Evolutionary conservation across 2,113 vertebrate genomes (phyloP).

Genomic region (Carettochelys insculpta): DNA sequence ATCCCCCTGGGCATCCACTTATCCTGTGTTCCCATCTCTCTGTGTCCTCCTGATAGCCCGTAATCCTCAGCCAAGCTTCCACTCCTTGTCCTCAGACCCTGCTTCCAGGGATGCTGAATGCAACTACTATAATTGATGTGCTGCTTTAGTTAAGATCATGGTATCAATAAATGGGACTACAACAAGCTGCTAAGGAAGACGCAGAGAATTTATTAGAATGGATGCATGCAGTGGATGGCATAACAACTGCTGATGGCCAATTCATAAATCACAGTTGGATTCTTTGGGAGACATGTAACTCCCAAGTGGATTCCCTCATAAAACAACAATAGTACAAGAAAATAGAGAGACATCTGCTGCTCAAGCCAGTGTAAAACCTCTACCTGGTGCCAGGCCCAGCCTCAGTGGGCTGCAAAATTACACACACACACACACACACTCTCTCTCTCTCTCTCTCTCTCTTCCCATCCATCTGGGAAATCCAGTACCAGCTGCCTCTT

Average conservation of each 20-base stretch:
- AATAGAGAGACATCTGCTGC: constrained; percentile 35
- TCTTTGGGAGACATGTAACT: constrained; percentile 53
- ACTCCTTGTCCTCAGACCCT: constrained; percentile 23
- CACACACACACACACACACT: background rate
- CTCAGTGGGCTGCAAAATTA: constrained; percentile 6
- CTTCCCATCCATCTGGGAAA: accelerated
- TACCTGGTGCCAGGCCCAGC: background rate
- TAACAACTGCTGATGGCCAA: constrained; percentile 65
- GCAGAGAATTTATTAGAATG: constrained; percentile 56
- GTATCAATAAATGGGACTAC: constrained; percentile 55
- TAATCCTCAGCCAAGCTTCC: constrained; percentile 30
- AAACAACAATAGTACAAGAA: constrained; percentile 38
- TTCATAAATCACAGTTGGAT: constrained; percentile 66
- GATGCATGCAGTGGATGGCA: constrained; percentile 33
- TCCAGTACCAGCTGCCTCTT: background rate
- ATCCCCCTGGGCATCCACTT: background rate
- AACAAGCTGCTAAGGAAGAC: constrained; percentile 56
- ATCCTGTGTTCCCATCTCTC: background rate
- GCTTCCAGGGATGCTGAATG: constrained; percentile 25
- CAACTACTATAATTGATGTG: constrained; percentile 54
- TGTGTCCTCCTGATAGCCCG: constrained; percentile 14
- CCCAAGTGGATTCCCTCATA: constrained; percentile 29
- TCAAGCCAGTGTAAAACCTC: constrained; percentile 23
- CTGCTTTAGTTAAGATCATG: constrained; percentile 59
- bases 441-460: no score